Base-by-base conservation (phyloP, 2,888 invertebrate species). In the Masnerella sp. region DNA sequence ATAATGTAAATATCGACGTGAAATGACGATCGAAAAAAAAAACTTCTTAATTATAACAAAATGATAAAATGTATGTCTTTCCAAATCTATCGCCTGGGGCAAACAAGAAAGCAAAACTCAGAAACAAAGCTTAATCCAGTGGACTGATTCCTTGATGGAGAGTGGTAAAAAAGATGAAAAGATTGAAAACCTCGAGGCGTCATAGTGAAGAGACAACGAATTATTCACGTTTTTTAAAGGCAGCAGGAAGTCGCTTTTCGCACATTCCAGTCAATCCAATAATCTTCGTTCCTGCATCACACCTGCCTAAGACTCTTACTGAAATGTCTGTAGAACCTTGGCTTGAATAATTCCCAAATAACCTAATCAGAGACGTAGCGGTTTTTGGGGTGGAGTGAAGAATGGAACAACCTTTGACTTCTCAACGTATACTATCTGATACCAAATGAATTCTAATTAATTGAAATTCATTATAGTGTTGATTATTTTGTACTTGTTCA, bases 201-300 rank as follows among this genome's bases (percentile, higher is more conserved):
- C 30, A 12, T 62, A 68, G 32, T 69, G 30, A 59, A 74, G 64
- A 74, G 67, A 71, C 62, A 75, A 64, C 71, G 68, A 75, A 68
- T 64, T 59, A 75, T 75, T 71, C 68, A 49, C 73, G 68, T 68
- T 52, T 69, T 70, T 62, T 17, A 34, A 62, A 64, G 72, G 72
- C 72, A 72, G 72, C 49, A 72, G 72, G 75, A 69, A 72, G 69
- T 59, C 61, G 72, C 72, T 72, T 75, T 61, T 69, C 72, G 64
- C 72, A 65, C 59, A 69, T 65, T 56, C 72, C 75, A 67, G 64
- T 64, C 75, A 68, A 74, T 75, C 75, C 71, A 75, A 70, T 70
- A 70, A 71, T 68, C 70, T 75, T 64, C 68, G 64, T 75, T 28
- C 70, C 75, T 52, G 75, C 75, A 75, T 75, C 72, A 68, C 72